These are phyloP conservation scores for Carollia perspicillata DNA, from an alignment of 2,113 vertebrate species.

Conservation along the genomic window DNA sequence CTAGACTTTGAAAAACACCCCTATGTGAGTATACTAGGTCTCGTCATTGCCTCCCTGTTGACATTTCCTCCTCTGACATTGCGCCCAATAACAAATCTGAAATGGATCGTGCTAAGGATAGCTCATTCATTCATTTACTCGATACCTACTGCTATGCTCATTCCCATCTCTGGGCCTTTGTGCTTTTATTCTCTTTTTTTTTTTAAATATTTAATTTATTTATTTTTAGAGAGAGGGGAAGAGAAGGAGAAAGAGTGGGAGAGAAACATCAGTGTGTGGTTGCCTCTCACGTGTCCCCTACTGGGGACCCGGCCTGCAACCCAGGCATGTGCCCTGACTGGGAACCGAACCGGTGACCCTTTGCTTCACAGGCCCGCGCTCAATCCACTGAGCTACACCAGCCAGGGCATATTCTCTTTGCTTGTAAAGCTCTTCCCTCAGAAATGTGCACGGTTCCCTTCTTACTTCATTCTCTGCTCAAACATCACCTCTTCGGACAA, in stretches of 20 bases:
- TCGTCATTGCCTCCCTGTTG: background rate
- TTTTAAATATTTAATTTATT: too few species aligned
- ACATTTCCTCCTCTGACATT: background rate
- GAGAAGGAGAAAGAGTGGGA: too few species aligned
- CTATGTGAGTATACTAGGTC: background rate
- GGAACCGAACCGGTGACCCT: too few species aligned
- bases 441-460: background rate
- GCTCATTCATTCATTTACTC: background rate
- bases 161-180: background rate
- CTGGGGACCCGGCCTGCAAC: too few species aligned
- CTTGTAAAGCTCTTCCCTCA: background rate
- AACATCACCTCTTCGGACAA: background rate
- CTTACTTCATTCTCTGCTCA: background rate
- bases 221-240: too few species aligned
- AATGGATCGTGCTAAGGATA: background rate
- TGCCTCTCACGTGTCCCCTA: too few species aligned
- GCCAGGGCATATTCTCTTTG: background rate
- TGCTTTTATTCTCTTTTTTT: background rate
- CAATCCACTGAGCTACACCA: too few species aligned
- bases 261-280: too few species aligned
- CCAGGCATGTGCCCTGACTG: too few species aligned
- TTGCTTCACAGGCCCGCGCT: too few species aligned
- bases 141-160: background rate
- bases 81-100: background rate
- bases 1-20: background rate